Percentiles rank a stretch among this genome's conserved stretches.
Conservation (phyloP, 2,888 invertebrate genomes). For the Spodoptera littoralis region DNA sequence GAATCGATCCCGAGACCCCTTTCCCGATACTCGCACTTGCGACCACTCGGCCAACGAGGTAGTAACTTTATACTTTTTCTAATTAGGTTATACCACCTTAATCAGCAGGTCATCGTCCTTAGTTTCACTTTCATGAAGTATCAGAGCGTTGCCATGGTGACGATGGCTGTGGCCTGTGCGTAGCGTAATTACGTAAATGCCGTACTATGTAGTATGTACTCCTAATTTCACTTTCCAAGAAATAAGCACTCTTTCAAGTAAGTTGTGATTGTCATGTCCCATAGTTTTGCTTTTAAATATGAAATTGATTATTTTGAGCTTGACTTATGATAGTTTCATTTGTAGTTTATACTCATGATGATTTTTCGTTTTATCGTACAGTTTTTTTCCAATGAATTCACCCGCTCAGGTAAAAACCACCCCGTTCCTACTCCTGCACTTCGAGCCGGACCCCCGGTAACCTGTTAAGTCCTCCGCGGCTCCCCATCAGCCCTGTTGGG, state of each 20-base stretch:
- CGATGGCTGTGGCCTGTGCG: constrained; percentile 66
- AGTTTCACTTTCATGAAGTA: constrained; percentile 80
- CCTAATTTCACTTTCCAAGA: constrained; percentile 74
- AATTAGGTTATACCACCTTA: constrained; percentile 10
- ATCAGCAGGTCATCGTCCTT: constrained; percentile 63
- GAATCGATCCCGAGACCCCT: too few species aligned
- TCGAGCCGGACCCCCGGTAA: too few species aligned
- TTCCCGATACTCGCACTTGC: too few species aligned
- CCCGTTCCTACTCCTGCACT: too few species aligned
- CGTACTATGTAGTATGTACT: constrained; percentile 62
- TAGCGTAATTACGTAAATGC: constrained; percentile 73
- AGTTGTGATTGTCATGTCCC: not conserved
- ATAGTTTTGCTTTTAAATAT: not conserved
- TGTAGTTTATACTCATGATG: too few species aligned
- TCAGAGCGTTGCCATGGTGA: constrained; percentile 77
- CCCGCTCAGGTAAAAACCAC: too few species aligned
- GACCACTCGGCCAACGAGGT: too few species aligned
- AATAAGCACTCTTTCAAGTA: constrained; percentile 35
- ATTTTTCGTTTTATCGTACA: too few species aligned
- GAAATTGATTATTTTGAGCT: not conserved
- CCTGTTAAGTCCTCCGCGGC: too few species aligned
- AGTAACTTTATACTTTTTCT: not conserved
- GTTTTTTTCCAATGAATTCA: too few species aligned
- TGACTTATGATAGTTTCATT: not conserved
- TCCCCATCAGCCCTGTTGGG: too few species aligned